Evolutionary conservation across 2,113 vertebrate species (phyloP), one percentile per base, ranked within the genome.

Genomic region (Leucosticte australis): DNA sequence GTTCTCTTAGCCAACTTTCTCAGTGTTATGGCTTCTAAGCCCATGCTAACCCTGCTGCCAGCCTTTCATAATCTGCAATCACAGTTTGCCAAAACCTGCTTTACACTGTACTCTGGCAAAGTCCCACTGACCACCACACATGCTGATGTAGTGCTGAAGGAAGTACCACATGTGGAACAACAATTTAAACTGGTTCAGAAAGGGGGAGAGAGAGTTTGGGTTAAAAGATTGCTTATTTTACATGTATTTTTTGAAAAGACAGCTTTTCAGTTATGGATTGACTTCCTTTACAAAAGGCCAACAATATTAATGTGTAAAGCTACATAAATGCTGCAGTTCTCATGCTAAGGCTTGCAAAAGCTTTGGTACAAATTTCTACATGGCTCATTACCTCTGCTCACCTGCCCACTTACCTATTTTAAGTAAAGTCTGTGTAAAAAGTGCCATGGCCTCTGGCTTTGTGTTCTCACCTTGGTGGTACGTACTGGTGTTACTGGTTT

Each of bases 161-260:
- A 86, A 75, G 27, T 17, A 56, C 27, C 42, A 50, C 27, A 18
- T 3, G 46, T 44, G 44, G 35, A 68, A 82, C 31, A 52, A 8
- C 9, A 69, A 37, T 13, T 50, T 11, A 33, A 5, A 55, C 27
- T 17, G 22, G 5, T 69, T 74, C 88, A 90, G n/a, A 83, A 89
- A 85, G 39, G 5, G 11, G 16, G 13, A 69, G 7, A 67, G 41
- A 46, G 64, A 74, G 42, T 31, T 7, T 31, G 21, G 52, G 17
- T 53, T 88, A 65, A 77, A 90, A 50, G n/a, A 83, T 74, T 39
- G 21, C 10, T 76, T 3, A 3, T 39, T 95, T 56, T 57, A 69
- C 7, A 39, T 0, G 0, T 22, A 30, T n/a, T 46, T 85, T 79
- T 49, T 57, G 3, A 8, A 92, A 71, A 76, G 5, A 62, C 2